Evolutionary conservation across 2,888 invertebrate species (phyloP), one percentile per base, ranked within the genome.

Genomic region (Xestia rhomboidea): DNA sequence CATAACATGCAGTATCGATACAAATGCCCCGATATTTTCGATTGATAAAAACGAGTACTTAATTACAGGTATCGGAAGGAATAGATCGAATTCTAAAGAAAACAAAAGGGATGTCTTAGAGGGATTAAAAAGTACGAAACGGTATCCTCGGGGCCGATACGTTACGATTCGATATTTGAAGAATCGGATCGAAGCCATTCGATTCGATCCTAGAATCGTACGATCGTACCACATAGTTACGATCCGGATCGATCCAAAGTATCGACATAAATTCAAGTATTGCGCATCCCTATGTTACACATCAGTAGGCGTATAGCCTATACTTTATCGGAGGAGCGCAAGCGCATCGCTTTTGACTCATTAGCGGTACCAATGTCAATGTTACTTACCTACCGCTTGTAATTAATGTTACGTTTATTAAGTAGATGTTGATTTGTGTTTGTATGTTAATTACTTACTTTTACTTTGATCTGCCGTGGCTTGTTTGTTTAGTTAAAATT

Each of bases 311-410:
- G 76, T 70, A 51, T 46, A 75, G 75, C 15, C 60, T 80, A 63
- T 62, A 68, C 62, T 74, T 78, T 87, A 81, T 84, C 81, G 41
- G 38, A 73, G 69, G 63, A 77, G 60, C 69, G 85, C 78, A 69
- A 68, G 71, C 83, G 86, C 86, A 86, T 79, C 76, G 83, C 70
- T 73, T 84, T 81, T 81, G 79, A 91, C 84, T 93, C 92, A 93
- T 91, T 93, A 93, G 89, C 85, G 84, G 85, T 89, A 89, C 90
- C 94, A 94, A 93, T 93, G 94, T 94, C 94, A 94, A 93, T 93
- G 94, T 90, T 88, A 88, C 83, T 81, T 77, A 82, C 85, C 84
- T 83, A 88, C 83, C 71, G 82, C 67, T 77, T 67, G 73, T 77
- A 83, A 77, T 89, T 85, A 87, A 84, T 80, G 81, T 85, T 84